A percentile compares a stretch with the other conserved stretches of the same genome.
Evolutionary conservation across 1,140 invertebrate species (phyloP).

Genomic region (Hirudo medicinalis): DNA sequence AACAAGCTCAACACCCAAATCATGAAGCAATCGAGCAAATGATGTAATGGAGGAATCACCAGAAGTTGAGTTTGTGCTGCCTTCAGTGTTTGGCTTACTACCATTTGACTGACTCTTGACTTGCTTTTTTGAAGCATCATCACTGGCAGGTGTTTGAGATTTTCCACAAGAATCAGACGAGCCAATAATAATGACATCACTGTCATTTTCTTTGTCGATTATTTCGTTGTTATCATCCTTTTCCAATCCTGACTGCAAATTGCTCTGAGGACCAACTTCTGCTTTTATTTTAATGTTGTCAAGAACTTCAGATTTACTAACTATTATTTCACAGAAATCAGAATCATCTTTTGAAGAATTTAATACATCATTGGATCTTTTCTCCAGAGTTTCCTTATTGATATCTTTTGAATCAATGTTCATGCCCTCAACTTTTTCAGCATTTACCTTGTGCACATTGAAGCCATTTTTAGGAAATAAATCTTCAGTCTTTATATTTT

Average conservation of each 20-base stretch:
- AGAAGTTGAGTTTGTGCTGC: neutral
- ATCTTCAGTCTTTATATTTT: too few relatives aligned
- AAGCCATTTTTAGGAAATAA: too few relatives aligned
- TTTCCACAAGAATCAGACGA: neutral
- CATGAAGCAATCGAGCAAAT: constrained; percentile 17
- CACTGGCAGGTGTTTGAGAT: constrained; percentile 2
- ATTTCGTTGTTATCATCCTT: neutral
- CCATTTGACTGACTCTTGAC: neutral
- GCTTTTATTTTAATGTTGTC: too few relatives aligned
- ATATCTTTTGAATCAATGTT: too few relatives aligned
- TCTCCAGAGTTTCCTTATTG: too few relatives aligned
- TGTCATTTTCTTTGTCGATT: constrained; percentile 2
- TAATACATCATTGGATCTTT: too few relatives aligned
- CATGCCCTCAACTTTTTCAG: too few relatives aligned
- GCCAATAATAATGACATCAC: neutral
- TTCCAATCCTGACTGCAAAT: neutral
- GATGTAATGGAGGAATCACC: neutral
- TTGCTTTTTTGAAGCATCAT: neutral
- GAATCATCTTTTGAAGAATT: too few relatives aligned
- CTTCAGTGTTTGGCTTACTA: constrained; percentile 1
- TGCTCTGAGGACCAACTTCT: neutral
- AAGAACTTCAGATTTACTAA: too few relatives aligned
- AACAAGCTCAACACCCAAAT: constrained; percentile 22
- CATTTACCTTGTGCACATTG: too few relatives aligned
- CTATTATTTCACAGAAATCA: too few relatives aligned